Evolutionary conservation across 2,797 vertebrate species (phyloP), one percentile per base, ranked within the genome.

Genomic region (Danio choprae): DNA sequence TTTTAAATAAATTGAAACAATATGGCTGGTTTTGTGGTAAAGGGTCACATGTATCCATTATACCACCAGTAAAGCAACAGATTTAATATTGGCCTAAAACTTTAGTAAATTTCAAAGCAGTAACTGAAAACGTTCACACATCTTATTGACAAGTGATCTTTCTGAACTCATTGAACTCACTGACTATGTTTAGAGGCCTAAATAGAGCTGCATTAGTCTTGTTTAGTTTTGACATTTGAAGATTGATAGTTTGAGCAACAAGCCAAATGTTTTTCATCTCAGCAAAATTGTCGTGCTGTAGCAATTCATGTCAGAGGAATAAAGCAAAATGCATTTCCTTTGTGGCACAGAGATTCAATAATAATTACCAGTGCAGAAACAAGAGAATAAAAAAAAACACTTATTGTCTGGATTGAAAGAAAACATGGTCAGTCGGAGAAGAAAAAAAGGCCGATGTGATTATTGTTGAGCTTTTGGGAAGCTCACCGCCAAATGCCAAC

Each of bases 301-400:
- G 18, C 43, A 68, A 68, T 50, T 81, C 63, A 79, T 73, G 67
- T 68, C 79, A 82, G 71, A 69, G 56, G 44, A 71, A 65, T 82
- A 77, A 77, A 77, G 48, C 46, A 73, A 85, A 84, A 77, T 62
- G 63, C 58, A 70, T 80, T 85, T 83, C 58, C 9, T 72, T 55
- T 22, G 74, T n/a, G n/a, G 76, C 71, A 70, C 48, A 62, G 71
- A 82, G 2, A 55, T 68, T 73, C 46, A 65, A 53, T 74, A 64
- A 70, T 83, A 84, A 85, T 84, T 81, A 82, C 74, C 12, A 62
- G 64, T 0, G 29, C 22, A 74, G 48, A 55, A 76, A 63, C 16
- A 44, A 36, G 59, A 9, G 10, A 16, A 22, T 48, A 53, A 29
- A n/a, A 53, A 70, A 20, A 46, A 40, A 18, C 55, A 11, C 44